Evolutionary conservation across 2,888 invertebrate genomes (phyloP).

Genomic region (Idaea straminata): DNA sequence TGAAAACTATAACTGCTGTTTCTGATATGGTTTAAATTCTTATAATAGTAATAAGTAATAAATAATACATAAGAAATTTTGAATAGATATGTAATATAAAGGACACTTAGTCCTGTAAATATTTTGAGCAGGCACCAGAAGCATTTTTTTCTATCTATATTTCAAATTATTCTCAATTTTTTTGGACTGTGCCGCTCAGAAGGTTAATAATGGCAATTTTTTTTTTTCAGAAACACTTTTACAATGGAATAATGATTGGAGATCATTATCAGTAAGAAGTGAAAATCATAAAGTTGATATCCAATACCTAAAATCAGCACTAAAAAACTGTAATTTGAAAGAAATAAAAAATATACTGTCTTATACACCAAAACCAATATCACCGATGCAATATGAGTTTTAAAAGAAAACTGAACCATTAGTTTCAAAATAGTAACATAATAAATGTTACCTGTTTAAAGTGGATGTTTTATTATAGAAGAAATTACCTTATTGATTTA

Average conservation of each 20-base stretch:
- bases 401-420: conserved; percentile 1
- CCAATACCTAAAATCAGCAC: conserved; percentile 39
- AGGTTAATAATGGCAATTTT: background rate
- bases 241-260: conserved; percentile 66
- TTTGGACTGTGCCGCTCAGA: conserved; percentile 5
- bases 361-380: conserved; percentile 25
- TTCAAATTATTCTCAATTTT: conserved; percentile 6
- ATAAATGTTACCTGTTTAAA: background rate
- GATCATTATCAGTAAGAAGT: conserved; percentile 43
- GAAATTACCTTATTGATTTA: background rate
- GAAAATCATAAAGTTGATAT: conserved; percentile 41
- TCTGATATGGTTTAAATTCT: too few relatives aligned
- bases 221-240: conserved; percentile 52
- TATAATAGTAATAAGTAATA: too few relatives aligned
- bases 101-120: too few relatives aligned
- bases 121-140: too few relatives aligned
- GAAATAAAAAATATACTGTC: conserved; percentile 44
- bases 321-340: conserved; percentile 46
- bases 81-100: too few relatives aligned
- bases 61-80: too few relatives aligned
- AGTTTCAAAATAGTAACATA: background rate
- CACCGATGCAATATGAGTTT: conserved; percentile 19
- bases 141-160: too few relatives aligned
- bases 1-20: too few relatives aligned
- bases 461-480: background rate